Evolutionary conservation across 2,888 invertebrate genomes (phyloP).

Genomic region (Calephelis perditalis): DNA sequence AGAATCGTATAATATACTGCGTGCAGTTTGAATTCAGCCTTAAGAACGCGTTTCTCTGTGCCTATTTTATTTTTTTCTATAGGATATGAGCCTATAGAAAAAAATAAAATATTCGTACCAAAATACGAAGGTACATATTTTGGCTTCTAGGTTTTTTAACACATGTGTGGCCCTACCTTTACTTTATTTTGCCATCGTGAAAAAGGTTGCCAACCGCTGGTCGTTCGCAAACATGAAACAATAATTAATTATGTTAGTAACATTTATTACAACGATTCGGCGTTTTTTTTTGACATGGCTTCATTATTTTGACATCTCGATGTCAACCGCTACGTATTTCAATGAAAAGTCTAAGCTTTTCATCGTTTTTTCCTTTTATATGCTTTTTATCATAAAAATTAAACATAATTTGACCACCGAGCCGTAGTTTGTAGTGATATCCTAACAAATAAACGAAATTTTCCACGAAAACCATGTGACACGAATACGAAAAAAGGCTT

Average conservation of each 20-base stretch:
- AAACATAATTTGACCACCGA: slow-evolving; percentile 38
- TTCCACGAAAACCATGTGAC: slow-evolving; percentile 75
- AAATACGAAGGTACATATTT: no score
- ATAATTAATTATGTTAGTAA: background rate
- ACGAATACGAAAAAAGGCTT: slow-evolving; percentile 77
- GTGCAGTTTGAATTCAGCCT: no score
- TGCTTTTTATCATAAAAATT: slow-evolving; percentile 48
- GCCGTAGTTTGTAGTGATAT: slow-evolving; percentile 37
- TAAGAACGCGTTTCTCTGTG: no score
- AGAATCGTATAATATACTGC: no score
- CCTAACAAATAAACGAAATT: slow-evolving; percentile 48
- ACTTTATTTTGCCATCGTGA: no score
- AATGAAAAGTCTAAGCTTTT: slow-evolving; percentile 59
- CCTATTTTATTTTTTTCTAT: no score
- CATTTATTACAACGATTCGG: slow-evolving; percentile 55
- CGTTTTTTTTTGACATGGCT: slow-evolving; percentile 75
- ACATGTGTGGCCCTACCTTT: no score
- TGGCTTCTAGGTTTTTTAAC: no score
- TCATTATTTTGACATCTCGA: slow-evolving; percentile 78
- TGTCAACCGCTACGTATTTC: slow-evolving; percentile 78
- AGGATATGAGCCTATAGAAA: no score
- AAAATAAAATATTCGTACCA: no score
- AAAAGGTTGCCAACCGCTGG: no score
- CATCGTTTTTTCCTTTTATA: slow-evolving; percentile 46
- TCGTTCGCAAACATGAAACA: no score